Conservation (phyloP, 2,888 invertebrate genomes). For the Crossocerus cetratus region DNA sequence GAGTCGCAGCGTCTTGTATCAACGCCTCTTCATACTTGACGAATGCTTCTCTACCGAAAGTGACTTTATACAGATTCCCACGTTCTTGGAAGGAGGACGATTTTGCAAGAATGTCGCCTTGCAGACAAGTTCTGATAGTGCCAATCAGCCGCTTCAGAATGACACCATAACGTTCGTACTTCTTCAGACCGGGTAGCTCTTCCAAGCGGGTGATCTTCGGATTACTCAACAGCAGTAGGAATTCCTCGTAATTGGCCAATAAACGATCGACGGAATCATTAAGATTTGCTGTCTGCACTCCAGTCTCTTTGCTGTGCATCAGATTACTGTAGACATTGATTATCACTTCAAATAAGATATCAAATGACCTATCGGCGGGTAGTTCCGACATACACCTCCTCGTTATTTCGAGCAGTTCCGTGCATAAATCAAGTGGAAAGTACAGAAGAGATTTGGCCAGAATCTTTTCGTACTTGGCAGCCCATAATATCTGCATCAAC, state of each 20-base stretch:
- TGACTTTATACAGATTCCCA: slow-evolving; percentile 62
- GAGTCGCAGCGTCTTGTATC: slow-evolving; percentile 38
- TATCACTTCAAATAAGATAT: slow-evolving; percentile 46
- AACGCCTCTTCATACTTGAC: slow-evolving; percentile 41
- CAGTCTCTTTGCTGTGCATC: slow-evolving; percentile 42
- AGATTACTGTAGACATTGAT: slow-evolving; percentile 60
- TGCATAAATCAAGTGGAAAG: slow-evolving; percentile 67
- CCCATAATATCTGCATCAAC: slow-evolving; percentile 67
- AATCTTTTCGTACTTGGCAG: slow-evolving; percentile 64
- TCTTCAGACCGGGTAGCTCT: slow-evolving; percentile 33
- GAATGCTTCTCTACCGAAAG: slow-evolving; percentile 58
- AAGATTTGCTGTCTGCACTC: slow-evolving; percentile 56
- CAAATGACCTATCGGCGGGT: slow-evolving; percentile 55
- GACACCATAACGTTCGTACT: slow-evolving; percentile 58
- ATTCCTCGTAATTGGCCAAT: slow-evolving; percentile 58
- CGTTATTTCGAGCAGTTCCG: slow-evolving; percentile 62
- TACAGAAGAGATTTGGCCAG: slow-evolving; percentile 64
- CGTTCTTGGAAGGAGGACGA: neutral
- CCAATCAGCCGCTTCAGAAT: slow-evolving; percentile 61
- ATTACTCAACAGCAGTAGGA: slow-evolving; percentile 54
- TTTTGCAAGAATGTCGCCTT: slow-evolving; percentile 14
- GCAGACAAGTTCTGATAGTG: slow-evolving; percentile 52
- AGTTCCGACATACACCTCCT: slow-evolving; percentile 60
- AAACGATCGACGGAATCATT: slow-evolving; percentile 50
- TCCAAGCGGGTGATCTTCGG: slow-evolving; percentile 50